Percentiles rank a stretch among this genome's conserved stretches.
These are phyloP conservation scores for Venustoraphidia nigricollis DNA, from an alignment of 2,888 invertebrate species.

Conservation along the genomic window DNA sequence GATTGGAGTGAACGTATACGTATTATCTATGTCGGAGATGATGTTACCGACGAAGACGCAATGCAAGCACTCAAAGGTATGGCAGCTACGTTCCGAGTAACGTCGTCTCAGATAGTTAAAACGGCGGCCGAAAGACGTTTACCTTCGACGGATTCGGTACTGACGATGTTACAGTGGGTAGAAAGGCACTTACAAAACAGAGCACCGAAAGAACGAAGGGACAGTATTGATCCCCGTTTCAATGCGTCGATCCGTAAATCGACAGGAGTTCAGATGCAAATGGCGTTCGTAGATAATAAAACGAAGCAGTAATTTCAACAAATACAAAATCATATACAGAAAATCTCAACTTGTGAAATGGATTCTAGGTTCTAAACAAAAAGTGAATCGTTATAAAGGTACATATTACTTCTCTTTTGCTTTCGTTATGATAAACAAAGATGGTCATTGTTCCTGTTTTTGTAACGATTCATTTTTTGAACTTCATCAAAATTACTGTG, in stretches of 20 bases:
- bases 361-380: too few species aligned
- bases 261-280: conserved; percentile 64
- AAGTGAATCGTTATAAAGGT: too few species aligned
- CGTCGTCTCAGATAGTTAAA: conserved; percentile 68
- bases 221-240: conserved; percentile 29
- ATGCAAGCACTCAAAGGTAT: conserved; percentile 88
- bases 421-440: too few species aligned
- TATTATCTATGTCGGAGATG: conserved; percentile 81
- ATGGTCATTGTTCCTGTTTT: too few species aligned
- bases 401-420: too few species aligned
- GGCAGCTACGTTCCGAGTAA: conserved; percentile 83
- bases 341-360: too few species aligned
- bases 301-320: neutral
- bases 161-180: conserved; percentile 82
- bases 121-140: conserved; percentile 77
- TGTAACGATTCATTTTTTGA: too few species aligned
- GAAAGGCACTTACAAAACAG: conserved; percentile 69
- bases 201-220: conserved; percentile 41
- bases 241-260: conserved; percentile 49
- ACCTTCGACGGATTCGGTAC: conserved; percentile 77
- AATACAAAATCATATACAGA: neutral
- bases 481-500: too few species aligned
- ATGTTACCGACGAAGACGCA: conserved; percentile 79
- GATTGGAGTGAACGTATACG: conserved; percentile 85
- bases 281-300: conserved; percentile 35